Conservation (phyloP, 2,888 invertebrate species). For the Rotaria sp. region DNA sequence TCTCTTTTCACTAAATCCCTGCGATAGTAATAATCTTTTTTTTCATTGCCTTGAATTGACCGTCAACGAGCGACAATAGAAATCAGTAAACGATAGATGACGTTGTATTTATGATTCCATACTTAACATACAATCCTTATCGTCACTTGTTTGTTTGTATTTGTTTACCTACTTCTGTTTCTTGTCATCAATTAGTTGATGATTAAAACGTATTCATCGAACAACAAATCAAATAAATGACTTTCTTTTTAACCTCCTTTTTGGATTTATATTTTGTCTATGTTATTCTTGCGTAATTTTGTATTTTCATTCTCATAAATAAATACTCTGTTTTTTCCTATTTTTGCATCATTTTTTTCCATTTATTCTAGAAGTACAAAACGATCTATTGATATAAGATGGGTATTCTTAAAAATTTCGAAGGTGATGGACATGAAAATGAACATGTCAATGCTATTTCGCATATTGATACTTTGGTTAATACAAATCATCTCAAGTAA, state of each 20-base stretch:
- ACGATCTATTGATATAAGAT: not conserved
- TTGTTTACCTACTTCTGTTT: not conserved
- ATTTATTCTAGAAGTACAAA: not conserved
- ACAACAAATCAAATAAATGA: not conserved
- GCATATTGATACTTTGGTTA: not conserved
- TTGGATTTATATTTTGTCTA: not conserved
- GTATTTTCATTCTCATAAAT: not conserved
- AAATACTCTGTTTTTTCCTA: not conserved
- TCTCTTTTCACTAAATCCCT: too few species aligned
- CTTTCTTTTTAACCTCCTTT: not conserved
- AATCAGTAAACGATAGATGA: not conserved
- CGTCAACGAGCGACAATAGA: not conserved
- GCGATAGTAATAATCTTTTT: too few species aligned
- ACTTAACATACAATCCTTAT: not conserved
- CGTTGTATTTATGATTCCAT: not conserved
- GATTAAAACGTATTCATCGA: not conserved
- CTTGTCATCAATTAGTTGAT: not conserved
- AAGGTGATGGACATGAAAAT: not conserved
- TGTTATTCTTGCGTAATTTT: not conserved
- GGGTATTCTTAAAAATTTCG: constrained; percentile 20
- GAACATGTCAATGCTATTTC: not conserved
- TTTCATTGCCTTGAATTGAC: not conserved
- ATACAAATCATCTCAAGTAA: not conserved
- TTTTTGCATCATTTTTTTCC: not conserved
- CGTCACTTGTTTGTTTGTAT: not conserved